A percentile compares a stretch with the other conserved stretches of the same genome.
Conservation (phyloP, 2,113 vertebrate genomes). For the Rhodinocichla rosea region DNA sequence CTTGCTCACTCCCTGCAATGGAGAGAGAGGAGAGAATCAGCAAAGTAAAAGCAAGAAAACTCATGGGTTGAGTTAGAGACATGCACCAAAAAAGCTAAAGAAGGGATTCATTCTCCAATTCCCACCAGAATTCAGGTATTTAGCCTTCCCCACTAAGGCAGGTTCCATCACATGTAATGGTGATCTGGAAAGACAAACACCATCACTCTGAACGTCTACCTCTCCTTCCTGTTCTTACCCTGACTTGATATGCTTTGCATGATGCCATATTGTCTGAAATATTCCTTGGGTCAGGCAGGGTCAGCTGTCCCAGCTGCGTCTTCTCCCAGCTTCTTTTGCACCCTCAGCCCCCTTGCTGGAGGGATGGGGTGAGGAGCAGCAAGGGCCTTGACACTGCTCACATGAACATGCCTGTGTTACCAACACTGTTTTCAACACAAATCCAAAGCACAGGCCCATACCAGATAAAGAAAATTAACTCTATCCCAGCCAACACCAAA, state of each 20-base stretch:
- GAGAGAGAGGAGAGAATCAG: neutral
- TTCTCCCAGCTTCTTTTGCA: neutral
- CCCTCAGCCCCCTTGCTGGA: rapidly evolving
- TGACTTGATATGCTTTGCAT: neutral
- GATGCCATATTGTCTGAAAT: neutral
- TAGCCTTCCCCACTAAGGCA: neutral
- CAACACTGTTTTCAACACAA: neutral
- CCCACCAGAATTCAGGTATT: neutral
- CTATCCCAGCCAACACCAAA: neutral
- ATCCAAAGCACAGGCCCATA: rapidly evolving
- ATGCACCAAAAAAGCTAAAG: neutral
- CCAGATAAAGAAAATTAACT: neutral
- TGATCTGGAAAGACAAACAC: neutral
- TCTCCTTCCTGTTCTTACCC: neutral
- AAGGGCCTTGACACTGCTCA: neutral
- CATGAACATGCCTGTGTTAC: neutral
- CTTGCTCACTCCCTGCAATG: rapidly evolving
- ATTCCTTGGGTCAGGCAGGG: neutral
- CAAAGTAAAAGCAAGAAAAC: neutral
- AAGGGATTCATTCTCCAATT: neutral
- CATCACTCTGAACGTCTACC: rapidly evolving
- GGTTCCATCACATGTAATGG: rapidly evolving
- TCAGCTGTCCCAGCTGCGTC: neutral
- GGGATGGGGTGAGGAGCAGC: neutral
- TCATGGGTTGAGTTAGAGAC: neutral